Evolutionary conservation across 2,888 invertebrate species (phyloP).

Genomic region (Gasteruption jaculator): DNA sequence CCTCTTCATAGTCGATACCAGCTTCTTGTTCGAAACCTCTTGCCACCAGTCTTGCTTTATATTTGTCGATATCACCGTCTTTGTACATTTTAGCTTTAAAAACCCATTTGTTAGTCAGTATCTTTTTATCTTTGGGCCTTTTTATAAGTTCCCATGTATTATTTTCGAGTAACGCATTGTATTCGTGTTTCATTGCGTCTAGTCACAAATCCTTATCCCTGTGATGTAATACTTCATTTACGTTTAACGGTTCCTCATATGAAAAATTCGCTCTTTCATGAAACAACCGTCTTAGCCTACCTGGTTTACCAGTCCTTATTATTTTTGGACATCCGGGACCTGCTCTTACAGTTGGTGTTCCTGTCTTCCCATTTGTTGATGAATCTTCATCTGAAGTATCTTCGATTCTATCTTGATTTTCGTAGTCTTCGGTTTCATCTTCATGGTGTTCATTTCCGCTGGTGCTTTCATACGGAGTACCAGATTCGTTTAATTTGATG

Average conservation of each 20-base stretch:
- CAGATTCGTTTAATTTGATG: background rate
- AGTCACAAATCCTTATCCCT: background rate
- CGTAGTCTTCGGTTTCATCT: too few relatives aligned
- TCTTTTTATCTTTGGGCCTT: too few relatives aligned
- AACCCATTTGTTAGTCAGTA: slow-evolving; percentile 13
- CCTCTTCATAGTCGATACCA: slow-evolving; percentile 17
- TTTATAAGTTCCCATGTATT: too few relatives aligned
- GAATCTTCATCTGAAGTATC: background rate
- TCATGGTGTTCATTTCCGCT: too few relatives aligned
- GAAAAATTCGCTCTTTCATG: too few relatives aligned
- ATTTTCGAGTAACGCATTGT: slow-evolving; percentile 16
- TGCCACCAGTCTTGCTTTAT: slow-evolving; percentile 19
- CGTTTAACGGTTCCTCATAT: too few relatives aligned
- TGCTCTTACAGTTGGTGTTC: background rate
- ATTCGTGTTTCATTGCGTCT: slow-evolving; percentile 14
- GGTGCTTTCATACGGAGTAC: too few relatives aligned
- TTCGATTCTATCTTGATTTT: too few relatives aligned
- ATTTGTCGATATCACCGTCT: slow-evolving; percentile 8
- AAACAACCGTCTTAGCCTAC: background rate
- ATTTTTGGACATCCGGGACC: background rate
- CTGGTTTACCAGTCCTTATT: background rate
- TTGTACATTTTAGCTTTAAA: slow-evolving; percentile 13
- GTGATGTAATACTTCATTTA: background rate
- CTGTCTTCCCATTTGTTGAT: background rate
- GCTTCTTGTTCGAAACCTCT: slow-evolving; percentile 15